A percentile compares a stretch with the other conserved stretches of the same genome.
Evolutionary conservation across 2,113 vertebrate genomes (phyloP).

Genomic region (Grantiella picta): DNA sequence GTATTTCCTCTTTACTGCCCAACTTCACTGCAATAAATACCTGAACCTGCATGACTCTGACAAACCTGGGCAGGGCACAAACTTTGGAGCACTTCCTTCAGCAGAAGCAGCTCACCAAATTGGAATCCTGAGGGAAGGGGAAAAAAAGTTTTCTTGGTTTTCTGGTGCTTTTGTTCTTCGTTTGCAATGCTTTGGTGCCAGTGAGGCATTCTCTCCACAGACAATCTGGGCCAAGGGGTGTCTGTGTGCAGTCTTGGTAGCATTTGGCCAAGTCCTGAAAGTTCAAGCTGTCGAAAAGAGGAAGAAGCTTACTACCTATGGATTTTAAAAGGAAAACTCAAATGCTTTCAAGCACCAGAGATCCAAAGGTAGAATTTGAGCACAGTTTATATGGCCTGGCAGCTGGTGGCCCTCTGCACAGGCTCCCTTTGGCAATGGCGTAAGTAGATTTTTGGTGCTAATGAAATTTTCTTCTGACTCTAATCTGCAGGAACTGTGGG

Average conservation of each 20-base stretch:
- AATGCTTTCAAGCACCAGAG: not conserved
- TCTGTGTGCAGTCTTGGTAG: not conserved
- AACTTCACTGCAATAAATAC: not conserved
- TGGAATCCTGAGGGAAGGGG: not conserved
- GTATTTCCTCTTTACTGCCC: not conserved
- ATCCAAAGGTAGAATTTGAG: not conserved
- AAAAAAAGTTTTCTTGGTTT: not conserved
- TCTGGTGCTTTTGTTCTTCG: not conserved
- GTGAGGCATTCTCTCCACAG: not conserved
- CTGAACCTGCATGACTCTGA: not conserved
- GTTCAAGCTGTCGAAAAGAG: not conserved
- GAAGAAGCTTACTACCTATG: not conserved
- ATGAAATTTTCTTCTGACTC: not conserved
- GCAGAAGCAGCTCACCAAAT: not conserved
- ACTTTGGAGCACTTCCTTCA: not conserved
- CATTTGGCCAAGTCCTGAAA: not conserved
- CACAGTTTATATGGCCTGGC: not conserved
- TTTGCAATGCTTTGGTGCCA: not conserved
- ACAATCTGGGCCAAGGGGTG: not conserved
- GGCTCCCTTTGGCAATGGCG: not conserved
- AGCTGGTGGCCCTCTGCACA: not conserved
- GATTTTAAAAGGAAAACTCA: not conserved
- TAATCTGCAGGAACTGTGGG: not conserved
- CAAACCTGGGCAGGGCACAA: rapidly evolving
- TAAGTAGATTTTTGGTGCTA: not conserved